A percentile compares a stretch with the other conserved stretches of the same genome.
Conservation (phyloP, 2,888 invertebrate species). For the Caenorhabditis sp. region DNA sequence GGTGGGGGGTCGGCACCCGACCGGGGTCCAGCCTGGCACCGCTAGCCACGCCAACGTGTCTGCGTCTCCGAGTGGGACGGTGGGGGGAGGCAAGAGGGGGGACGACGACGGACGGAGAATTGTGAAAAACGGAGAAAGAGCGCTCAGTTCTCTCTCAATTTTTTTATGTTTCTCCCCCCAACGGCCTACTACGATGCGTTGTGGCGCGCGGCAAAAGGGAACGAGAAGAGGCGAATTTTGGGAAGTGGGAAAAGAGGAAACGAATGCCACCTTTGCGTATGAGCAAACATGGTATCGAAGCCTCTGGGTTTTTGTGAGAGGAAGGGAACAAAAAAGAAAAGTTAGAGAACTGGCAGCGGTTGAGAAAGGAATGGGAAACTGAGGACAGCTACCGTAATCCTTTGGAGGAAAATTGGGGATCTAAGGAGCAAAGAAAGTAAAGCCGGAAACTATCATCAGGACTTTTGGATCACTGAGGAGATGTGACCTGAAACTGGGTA, state of each 20-base stretch:
- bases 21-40: constrained; percentile 67
- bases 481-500: too few relatives aligned
- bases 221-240: neutral
- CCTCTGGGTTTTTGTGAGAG: neutral
- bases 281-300: constrained; percentile 59
- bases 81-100: neutral
- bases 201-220: constrained; percentile 36
- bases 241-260: constrained; percentile 36
- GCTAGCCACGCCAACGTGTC: constrained; percentile 61
- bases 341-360: neutral
- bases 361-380: neutral
- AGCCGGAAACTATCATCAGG: too few relatives aligned
- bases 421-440: too few relatives aligned
- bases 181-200: constrained; percentile 8
- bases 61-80: constrained; percentile 46
- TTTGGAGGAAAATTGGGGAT: too few relatives aligned
- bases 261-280: constrained; percentile 59
- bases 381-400: neutral
- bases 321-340: constrained; percentile 8
- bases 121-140: constrained; percentile 25
- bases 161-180: constrained; percentile 23
- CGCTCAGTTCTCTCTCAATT: constrained; percentile 25
- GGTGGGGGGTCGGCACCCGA: constrained; percentile 61
- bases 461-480: too few relatives aligned
- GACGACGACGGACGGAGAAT: neutral